A percentile compares a stretch with the other conserved stretches of the same genome.
Evolutionary conservation across 1,140 invertebrate species (phyloP).

Genomic region (Conopomorpha cramerella): DNA sequence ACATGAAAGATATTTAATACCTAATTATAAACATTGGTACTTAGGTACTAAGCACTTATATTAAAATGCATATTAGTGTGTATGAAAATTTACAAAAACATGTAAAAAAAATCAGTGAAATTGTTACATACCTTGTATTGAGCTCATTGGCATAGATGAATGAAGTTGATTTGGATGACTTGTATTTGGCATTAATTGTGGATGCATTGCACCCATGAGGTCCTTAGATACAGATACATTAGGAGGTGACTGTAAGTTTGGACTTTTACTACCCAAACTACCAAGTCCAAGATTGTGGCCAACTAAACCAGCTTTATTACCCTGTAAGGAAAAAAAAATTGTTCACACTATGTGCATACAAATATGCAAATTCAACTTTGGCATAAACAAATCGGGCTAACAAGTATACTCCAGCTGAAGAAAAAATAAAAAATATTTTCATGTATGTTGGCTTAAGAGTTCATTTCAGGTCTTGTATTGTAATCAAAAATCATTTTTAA

Average conservation of each 20-base stretch:
- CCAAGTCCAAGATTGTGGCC: slow-evolving; percentile 71
- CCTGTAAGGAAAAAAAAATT: slow-evolving; percentile 63
- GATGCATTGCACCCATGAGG: slow-evolving; percentile 53
- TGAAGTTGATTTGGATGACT: slow-evolving; percentile 59
- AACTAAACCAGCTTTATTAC: slow-evolving; percentile 73
- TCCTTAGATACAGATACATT: slow-evolving; percentile 67
- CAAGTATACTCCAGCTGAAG: slow-evolving; percentile 4
- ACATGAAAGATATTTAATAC: too few relatives aligned
- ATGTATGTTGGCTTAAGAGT: not conserved
- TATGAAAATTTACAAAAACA: too few relatives aligned
- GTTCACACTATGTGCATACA: slow-evolving; percentile 25
- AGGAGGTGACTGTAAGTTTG: slow-evolving; percentile 80
- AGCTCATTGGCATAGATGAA: slow-evolving; percentile 64
- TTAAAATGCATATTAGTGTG: too few relatives aligned
- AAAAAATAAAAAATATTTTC: slow-evolving; percentile 1
- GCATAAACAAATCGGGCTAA: too few relatives aligned
- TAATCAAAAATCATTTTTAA: too few relatives aligned
- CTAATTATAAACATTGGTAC: too few relatives aligned
- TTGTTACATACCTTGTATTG: slow-evolving; percentile 64
- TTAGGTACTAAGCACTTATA: too few relatives aligned
- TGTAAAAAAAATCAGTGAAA: slow-evolving; percentile 3
- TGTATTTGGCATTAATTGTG: slow-evolving; percentile 62
- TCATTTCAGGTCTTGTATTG: too few relatives aligned
- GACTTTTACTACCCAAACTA: slow-evolving; percentile 77
- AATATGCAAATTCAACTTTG: slow-evolving; percentile 1